Conservation (phyloP, 2,113 vertebrate genomes). For the Miniopterus natalensis region DNA sequence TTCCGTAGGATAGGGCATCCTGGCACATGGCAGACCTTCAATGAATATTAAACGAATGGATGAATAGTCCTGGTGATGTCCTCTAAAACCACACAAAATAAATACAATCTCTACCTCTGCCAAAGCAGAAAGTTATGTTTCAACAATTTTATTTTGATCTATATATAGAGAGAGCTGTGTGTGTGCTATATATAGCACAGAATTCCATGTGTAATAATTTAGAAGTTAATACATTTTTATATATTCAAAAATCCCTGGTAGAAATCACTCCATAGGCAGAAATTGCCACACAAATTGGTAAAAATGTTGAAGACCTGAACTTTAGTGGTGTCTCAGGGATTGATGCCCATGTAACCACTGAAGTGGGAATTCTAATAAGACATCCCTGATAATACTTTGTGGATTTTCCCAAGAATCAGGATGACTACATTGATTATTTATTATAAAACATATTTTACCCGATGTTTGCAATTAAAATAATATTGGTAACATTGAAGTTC, state of each 20-base stretch:
- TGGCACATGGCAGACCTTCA: background rate
- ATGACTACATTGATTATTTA: constrained; percentile 9
- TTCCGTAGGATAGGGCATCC: background rate
- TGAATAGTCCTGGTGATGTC: background rate
- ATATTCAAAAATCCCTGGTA: background rate
- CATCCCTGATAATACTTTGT: background rate
- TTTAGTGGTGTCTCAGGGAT: background rate
- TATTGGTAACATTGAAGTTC: background rate
- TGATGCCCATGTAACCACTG: background rate
- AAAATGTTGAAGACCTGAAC: constrained; percentile 10
- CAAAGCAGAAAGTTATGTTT: background rate
- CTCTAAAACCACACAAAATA: background rate
- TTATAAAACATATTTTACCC: constrained; percentile 37
- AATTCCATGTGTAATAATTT: background rate
- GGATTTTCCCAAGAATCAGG: background rate
- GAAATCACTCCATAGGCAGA: background rate
- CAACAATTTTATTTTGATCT: background rate
- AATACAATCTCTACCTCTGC: background rate
- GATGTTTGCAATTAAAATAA: constrained; percentile 31
- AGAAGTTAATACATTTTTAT: background rate
- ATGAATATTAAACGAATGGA: constrained; percentile 18
- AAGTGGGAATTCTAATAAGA: constrained; percentile 5
- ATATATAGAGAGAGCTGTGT: background rate
- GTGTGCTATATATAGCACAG: background rate
- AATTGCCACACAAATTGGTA: background rate